Evolutionary conservation across 1,140 invertebrate species (phyloP).

Genomic region (Nasonia vitripennis): DNA sequence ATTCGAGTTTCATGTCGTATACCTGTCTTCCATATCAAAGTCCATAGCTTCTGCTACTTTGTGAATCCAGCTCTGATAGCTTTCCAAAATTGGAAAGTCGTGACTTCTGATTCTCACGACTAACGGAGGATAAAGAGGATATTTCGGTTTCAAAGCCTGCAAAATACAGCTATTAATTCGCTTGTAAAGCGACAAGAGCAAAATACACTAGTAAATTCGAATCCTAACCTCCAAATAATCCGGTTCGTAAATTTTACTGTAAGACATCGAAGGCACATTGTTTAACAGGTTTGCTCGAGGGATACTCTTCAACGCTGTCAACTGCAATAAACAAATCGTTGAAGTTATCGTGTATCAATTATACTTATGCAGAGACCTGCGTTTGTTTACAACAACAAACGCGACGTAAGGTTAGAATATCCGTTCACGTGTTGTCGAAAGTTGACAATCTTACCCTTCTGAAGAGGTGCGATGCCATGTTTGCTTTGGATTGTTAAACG

Average conservation of each 20-base stretch:
- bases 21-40: slow-evolving; percentile 86
- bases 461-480: slow-evolving; percentile 56
- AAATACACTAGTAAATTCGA: slow-evolving; percentile 33
- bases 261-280: slow-evolving; percentile 52
- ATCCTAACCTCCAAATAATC: slow-evolving; percentile 76
- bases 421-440: not conserved
- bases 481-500: not conserved
- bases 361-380: slow-evolving; percentile 8
- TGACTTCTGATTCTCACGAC: slow-evolving; percentile 89
- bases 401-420: not conserved
- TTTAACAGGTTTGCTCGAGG: not conserved
- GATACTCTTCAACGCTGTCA: not conserved
- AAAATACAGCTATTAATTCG: slow-evolving; percentile 53
- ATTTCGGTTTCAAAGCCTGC: slow-evolving; percentile 80
- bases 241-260: slow-evolving; percentile 73
- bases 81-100: slow-evolving; percentile 87
- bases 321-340: not conserved
- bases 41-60: slow-evolving; percentile 83
- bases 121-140: slow-evolving; percentile 83
- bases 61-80: slow-evolving; percentile 86
- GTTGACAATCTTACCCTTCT: slow-evolving; percentile 53
- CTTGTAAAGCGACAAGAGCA: not conserved
- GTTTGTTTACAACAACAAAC: slow-evolving; percentile 35
- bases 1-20: slow-evolving; percentile 43
- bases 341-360: slow-evolving; percentile 9